Evolutionary conservation across 1,140 invertebrate species (phyloP), one percentile per base, ranked within the genome.

Genomic region (Nautilus pompilius): DNA sequence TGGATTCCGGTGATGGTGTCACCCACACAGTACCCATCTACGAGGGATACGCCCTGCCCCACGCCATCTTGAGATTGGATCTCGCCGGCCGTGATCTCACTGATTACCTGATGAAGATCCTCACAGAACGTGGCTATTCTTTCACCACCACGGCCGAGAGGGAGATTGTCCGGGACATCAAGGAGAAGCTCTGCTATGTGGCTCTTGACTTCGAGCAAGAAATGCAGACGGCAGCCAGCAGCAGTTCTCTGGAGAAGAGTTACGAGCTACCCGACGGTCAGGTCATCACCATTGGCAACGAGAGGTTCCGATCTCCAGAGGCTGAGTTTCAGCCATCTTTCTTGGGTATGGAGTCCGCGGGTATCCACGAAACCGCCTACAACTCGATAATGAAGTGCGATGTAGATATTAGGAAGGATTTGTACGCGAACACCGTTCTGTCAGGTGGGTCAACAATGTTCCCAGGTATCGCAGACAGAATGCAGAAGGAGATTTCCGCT

Each of bases 361-460:
- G 75, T 46, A 71, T 80, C 48, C 76, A 78, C 32, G 75, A 77
- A 63, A 72, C 93, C 68, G 91, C 91, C 51, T 95, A 93, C 89
- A 95, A 95, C 85, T 93, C 91, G 64, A 95, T 96, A 46, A 77
- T 58, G 76, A 75, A 75, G 59, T 79, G 77, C 55, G 76, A 79
- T 60, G 89, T 93, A 62, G 90, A 93, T 75, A 93, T 92, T 84
- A 87, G 91, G 80, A 93, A 88, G 86, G 92, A 94, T 85, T 83
- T 94, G 82, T 94, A 93, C 81, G 90, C 91, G 84, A 95, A 94
- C 87, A 93, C 90, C 68, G 91, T 93, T 66, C 81, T 93, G 83
- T 95, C 93, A 64, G 93, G 94, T 76, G 94, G 94, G 83, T 94
- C 93, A 86, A 86, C 85, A 67, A 96, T 96, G 94, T 96, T 93